Base-by-base conservation (phyloP, 37 sponge, comb jelly and placozoan genomes). In the Haliclona indistincta region DNA sequence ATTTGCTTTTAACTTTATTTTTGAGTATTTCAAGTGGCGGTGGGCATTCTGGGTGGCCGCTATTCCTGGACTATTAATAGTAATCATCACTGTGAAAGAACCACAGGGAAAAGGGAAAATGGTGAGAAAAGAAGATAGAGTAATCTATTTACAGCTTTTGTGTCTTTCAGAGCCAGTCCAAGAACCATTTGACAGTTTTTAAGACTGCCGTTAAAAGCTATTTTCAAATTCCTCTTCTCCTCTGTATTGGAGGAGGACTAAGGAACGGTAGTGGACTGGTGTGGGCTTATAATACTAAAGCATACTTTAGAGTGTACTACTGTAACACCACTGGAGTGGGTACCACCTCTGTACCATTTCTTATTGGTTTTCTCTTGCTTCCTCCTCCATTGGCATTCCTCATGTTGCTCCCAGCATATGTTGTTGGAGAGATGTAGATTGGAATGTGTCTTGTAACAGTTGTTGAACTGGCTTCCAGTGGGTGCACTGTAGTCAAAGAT, bases 351-450 rank as follows among this genome's bases (percentile, higher is more conserved):
- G 62, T 73, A 25, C 93, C 93, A 34, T 92, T 92, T 70, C 83
- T 87, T 8, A 60, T 79, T 39, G 88, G 81, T 65, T 73, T 78
- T 1, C 75, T 92, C 42, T 64, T 73, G 26, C 63, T 92, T 23
- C 67, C 71, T 3, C 70, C 83, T n/a, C 93, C 93, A 19, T 88
- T 68, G 85, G 76, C 83, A 35, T 92, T 82, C 63, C 77, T 88
- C 33, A 64, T 67, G 30, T 86, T 92, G 35, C 86, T 92, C 20
- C 82, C 80, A 1, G 68, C 83, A 36, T 88, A 92, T 52, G 38
- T 84, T 26, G 74, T 84, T 7, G 93, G 93, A 8, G 93, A 92
- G 75, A 79, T 88, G 86, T 92, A 89, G 93, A 71, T 92, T 23
- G 89, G 93, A n/a, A 85, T 92, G 42, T 81, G 79, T 52, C 68